phyloP scores from a whole-genome alignment of 2,888 invertebrate genomes.

The Cerastis rubricosa region DNA sequence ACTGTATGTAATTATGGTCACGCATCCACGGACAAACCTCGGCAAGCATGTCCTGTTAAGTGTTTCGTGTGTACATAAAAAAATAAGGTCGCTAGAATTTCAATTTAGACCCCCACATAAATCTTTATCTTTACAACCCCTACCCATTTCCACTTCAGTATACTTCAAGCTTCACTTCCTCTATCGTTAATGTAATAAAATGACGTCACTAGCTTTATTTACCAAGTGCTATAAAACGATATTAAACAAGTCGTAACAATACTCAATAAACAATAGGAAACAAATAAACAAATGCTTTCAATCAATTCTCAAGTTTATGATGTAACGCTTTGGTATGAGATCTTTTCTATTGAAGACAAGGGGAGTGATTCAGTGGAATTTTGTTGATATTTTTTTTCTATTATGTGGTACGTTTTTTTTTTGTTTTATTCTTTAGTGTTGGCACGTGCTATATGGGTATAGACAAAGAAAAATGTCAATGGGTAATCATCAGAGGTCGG shows the following conservation, averaged over 20 bases:
- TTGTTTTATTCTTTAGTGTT: neutral
- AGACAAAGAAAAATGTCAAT: neutral
- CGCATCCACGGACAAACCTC: too few relatives aligned
- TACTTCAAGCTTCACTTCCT: neutral
- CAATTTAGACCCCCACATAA: constrained; percentile 30
- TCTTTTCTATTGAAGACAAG: constrained; percentile 13
- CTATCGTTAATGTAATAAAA: constrained; percentile 33
- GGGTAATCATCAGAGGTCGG: too few relatives aligned
- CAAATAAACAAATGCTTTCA: constrained; percentile 32
- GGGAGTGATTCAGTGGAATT: constrained; percentile 14
- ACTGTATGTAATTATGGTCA: too few relatives aligned
- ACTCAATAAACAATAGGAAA: constrained; percentile 40
- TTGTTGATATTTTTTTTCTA: constrained; percentile 14
- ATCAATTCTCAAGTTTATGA: constrained; percentile 33
- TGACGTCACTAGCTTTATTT: constrained; percentile 44
- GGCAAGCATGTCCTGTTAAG: too few relatives aligned
- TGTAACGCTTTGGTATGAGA: constrained; percentile 18
- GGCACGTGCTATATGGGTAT: neutral
- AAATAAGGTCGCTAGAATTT: neutral
- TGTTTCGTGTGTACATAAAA: too few relatives aligned
- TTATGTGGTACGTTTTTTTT: too few relatives aligned
- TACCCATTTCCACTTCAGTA: constrained; percentile 8
- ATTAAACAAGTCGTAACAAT: constrained; percentile 53
- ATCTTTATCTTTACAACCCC: constrained; percentile 31
- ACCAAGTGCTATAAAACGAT: constrained; percentile 34